Base-by-base conservation (phyloP, 1,140 invertebrate species). In the Tribolium madens region DNA sequence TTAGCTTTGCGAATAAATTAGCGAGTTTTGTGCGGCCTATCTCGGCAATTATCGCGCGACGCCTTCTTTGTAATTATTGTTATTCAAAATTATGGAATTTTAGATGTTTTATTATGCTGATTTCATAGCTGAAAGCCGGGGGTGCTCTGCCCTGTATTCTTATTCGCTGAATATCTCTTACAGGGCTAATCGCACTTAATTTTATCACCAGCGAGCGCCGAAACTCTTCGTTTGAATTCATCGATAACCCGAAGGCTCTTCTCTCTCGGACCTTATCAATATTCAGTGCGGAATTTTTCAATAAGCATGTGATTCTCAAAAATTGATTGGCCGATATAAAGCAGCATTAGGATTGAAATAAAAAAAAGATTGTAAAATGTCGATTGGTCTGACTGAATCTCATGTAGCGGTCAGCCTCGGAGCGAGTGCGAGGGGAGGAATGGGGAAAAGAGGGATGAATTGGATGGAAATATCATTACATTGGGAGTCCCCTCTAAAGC, bases 391-490 rank as follows among this genome's bases (percentile, higher is more conserved):
- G 72, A 78, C 47, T 73, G 79, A 77, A 72, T 79, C 75, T 52
- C 78, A 79, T 77, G 78, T 79, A 50, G 70, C 42, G 75, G 75
- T 73, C 42, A 52, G 72, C 47, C 68, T 42, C 5, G 33, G 74
- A 64, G 69, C 68, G 70, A 47, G 50, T 73, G 73, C 18, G 17
- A 33, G 14, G 10, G 46, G 26, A 52, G 3, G 12, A 52, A 64
- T 60, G 75, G 53, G 26, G 78, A 13, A 18, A 21, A 47, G 50
- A 72, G 72, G 74, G 60, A 77, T 26, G 81, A 82, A 82, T 82
- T 83, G 82, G 83, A 84, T 84, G 83, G 83, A 84, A 85, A 84
- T 85, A 85, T 85, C 83, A 84, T 84, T 84, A 85, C 82, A 82
- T 81, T 80, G 82, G 82, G 76, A 81, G 82, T 76, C 77, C 81